These are phyloP conservation scores for Ellobium chinense DNA, from an alignment of 2,888 invertebrate genomes.

Conservation along the genomic window DNA sequence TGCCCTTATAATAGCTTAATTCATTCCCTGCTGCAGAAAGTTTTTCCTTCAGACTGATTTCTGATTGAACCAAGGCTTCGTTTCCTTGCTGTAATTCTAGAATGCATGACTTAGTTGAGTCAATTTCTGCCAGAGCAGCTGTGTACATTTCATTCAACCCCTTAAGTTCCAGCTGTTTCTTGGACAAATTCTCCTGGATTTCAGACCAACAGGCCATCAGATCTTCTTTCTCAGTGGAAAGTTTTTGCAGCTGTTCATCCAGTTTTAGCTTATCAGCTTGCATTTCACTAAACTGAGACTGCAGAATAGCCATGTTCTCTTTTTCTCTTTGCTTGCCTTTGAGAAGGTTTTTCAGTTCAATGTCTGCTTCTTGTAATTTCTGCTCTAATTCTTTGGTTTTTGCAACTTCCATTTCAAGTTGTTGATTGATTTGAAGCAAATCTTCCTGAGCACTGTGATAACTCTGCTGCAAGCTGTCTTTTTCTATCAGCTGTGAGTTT, in stretches of 20 bases:
- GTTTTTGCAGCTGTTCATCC: not conserved
- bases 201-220: not conserved
- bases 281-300: constrained; percentile 2
- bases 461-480: constrained; percentile 2
- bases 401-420: constrained; percentile 2
- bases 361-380: constrained; percentile 12
- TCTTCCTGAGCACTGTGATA: not conserved
- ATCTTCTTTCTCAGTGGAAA: constrained; percentile 3
- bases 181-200: not conserved
- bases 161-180: constrained; percentile 11
- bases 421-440: not conserved
- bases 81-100: constrained; percentile 4
- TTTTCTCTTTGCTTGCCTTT: not conserved
- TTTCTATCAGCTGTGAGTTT: not conserved
- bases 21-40: not conserved
- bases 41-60: not conserved
- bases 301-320: not conserved
- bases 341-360: not conserved
- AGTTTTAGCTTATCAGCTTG: not conserved
- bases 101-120: not conserved
- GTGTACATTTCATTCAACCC: not conserved
- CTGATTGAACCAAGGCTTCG: not conserved
- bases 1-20: not conserved
- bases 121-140: constrained; percentile 24
- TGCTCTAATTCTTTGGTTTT: not conserved